phyloP scores from a whole-genome alignment of 2,797 vertebrate genomes.

The Anabas testudineus region DNA sequence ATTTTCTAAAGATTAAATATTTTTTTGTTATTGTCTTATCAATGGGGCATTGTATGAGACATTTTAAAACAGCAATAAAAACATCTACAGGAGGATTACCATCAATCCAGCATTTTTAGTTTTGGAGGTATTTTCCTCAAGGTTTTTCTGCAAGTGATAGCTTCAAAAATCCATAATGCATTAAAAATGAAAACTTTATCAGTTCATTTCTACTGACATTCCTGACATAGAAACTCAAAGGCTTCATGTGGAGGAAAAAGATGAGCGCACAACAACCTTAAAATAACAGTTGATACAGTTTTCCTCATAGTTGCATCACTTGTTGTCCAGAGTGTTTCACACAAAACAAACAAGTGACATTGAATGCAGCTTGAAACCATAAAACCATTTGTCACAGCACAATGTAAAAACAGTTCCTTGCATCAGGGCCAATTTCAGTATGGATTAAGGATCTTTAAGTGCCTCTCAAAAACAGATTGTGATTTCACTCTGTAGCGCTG shows the following conservation, averaged over 20 bases:
- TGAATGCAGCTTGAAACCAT: conserved; percentile 32
- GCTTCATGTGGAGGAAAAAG: conserved; percentile 10
- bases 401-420: conserved; percentile 46
- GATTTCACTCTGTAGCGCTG: conserved; percentile 48
- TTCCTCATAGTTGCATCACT: conserved; percentile 59
- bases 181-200: conserved; percentile 25
- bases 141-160: conserved; percentile 9
- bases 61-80: background rate
- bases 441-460: conserved; percentile 55
- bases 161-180: conserved; percentile 24
- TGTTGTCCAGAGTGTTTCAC: conserved; percentile 16
- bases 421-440: conserved; percentile 51
- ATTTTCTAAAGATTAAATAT: background rate
- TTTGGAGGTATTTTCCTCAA: background rate
- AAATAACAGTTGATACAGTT: conserved; percentile 33
- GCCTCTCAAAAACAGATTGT: conserved; percentile 65
- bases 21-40: too few relatives aligned
- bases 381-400: conserved; percentile 30
- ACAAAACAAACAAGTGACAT: conserved; percentile 42
- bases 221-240: conserved; percentile 13
- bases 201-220: conserved; percentile 12
- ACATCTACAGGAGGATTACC: background rate
- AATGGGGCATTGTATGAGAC: background rate
- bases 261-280: background rate
- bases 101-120: background rate